Evolutionary conservation across 2,888 invertebrate species (phyloP).

Genomic region (Coelopa pilipes): DNA sequence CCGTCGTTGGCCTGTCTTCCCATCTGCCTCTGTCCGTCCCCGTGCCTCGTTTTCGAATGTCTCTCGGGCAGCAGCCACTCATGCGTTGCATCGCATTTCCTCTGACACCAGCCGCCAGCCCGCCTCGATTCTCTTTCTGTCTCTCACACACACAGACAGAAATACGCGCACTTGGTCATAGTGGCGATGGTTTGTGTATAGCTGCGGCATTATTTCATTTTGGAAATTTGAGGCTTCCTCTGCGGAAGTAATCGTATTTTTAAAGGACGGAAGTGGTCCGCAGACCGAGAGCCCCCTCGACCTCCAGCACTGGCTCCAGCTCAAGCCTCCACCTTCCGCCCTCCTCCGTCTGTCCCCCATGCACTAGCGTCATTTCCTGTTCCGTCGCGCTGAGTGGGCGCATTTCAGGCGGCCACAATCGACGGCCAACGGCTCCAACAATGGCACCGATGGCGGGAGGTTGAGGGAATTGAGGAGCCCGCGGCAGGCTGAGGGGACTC

Average conservation of each 20-base stretch:
- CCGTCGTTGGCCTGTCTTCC: too few relatives aligned
- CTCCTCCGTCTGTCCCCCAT: too few relatives aligned
- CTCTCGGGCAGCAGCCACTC: conserved; percentile 4
- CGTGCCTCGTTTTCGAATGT: background rate
- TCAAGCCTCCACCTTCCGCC: too few relatives aligned
- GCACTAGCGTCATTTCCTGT: conserved; percentile 24
- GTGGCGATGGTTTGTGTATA: conserved; percentile 18
- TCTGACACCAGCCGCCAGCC: background rate
- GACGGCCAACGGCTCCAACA: background rate
- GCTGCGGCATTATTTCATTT: conserved; percentile 33
- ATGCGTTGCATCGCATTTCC: conserved; percentile 19
- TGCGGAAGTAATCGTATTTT: conserved; percentile 46
- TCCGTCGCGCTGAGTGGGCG: conserved; percentile 29
- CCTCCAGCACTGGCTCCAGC: background rate
- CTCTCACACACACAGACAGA: background rate
- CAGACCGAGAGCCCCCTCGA: background rate
- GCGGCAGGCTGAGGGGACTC: too few relatives aligned
- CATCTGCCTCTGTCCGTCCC: background rate
- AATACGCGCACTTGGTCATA: too few relatives aligned
- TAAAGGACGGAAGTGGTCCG: conserved; percentile 39
- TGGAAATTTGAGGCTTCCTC: conserved; percentile 45
- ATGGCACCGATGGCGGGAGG: background rate
- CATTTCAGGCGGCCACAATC: conserved; percentile 6
- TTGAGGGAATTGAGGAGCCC: too few relatives aligned
- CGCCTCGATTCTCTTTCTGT: background rate